phyloP scores from a whole-genome alignment of 1,140 invertebrate species.

The Sweltsa coloradensis region DNA sequence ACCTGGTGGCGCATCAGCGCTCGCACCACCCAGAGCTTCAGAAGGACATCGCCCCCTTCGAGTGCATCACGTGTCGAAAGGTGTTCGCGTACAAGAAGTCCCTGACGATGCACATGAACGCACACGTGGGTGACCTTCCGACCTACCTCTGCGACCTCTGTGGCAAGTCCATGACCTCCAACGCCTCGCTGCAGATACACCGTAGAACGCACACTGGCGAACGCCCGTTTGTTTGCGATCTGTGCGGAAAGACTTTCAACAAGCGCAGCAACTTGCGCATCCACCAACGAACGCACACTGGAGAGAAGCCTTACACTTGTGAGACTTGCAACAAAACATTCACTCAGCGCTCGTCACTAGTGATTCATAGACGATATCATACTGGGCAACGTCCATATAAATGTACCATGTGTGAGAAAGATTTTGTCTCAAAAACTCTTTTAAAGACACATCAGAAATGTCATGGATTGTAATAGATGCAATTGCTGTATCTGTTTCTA shows the following conservation, averaged over 20 bases:
- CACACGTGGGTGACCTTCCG: constrained; percentile 34
- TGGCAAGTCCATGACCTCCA: constrained; percentile 17
- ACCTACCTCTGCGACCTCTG: constrained; percentile 29
- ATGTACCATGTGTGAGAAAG: constrained; percentile 38
- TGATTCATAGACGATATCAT: constrained; percentile 49
- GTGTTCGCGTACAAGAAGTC: constrained; percentile 24
- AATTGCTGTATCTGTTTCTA: constrained; percentile 27
- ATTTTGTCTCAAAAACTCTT: constrained; percentile 1
- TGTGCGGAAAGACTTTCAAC: constrained; percentile 32
- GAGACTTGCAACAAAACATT: constrained; percentile 18
- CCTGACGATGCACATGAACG: constrained; percentile 12
- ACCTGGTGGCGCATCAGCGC: constrained; percentile 5
- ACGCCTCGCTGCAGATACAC: constrained; percentile 40
- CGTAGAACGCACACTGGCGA: constrained; percentile 32
- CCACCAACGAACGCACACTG: constrained; percentile 42
- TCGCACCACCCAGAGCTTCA: constrained; percentile 21
- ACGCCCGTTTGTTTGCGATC: constrained; percentile 33
- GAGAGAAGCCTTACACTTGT: constrained; percentile 32
- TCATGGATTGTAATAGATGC: not conserved
- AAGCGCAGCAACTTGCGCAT: constrained; percentile 42
- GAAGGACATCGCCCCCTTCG: constrained; percentile 22
- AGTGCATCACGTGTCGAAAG: constrained; percentile 34
- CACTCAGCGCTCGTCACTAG: constrained; percentile 20
- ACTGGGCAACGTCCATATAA: constrained; percentile 58
- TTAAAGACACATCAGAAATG: not conserved